Conservation (phyloP, 2,797 vertebrate genomes). For the Sebastes taczanowskii region DNA sequence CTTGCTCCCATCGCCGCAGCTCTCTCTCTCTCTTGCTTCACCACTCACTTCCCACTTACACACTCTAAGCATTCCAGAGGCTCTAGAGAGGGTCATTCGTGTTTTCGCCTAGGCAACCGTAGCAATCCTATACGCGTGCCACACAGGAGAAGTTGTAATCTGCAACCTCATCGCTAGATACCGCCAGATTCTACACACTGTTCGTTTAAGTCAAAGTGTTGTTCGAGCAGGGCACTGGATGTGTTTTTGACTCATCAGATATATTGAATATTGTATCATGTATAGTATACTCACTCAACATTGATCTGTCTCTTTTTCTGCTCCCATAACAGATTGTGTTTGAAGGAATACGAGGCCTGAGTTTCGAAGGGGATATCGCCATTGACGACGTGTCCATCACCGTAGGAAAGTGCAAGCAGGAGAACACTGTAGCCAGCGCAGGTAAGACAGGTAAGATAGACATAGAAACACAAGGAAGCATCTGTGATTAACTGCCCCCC, state of each 20-base stretch:
- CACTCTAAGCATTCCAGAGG: too few relatives aligned
- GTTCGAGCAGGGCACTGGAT: not conserved
- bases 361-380: slow-evolving; percentile 96
- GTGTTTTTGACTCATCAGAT: not conserved
- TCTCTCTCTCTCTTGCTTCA: too few relatives aligned
- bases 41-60: too few relatives aligned
- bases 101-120: too few relatives aligned
- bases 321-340: slow-evolving; percentile 89
- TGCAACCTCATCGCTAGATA: too few relatives aligned
- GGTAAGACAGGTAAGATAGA: slow-evolving; percentile 82
- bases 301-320: slow-evolving; percentile 17
- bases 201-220: not conserved
- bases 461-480: not conserved
- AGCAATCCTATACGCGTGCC: too few relatives aligned
- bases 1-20: too few relatives aligned
- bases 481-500: not conserved
- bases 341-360: slow-evolving; percentile 91
- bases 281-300: not conserved
- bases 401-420: slow-evolving; percentile 90
- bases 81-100: too few relatives aligned
- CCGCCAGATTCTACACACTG: too few relatives aligned
- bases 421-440: slow-evolving; percentile 82
- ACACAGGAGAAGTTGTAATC: too few relatives aligned
- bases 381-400: slow-evolving; percentile 95
- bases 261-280: not conserved